Conservation (phyloP, 2,113 vertebrate genomes). For the Arothron firmamentum region DNA sequence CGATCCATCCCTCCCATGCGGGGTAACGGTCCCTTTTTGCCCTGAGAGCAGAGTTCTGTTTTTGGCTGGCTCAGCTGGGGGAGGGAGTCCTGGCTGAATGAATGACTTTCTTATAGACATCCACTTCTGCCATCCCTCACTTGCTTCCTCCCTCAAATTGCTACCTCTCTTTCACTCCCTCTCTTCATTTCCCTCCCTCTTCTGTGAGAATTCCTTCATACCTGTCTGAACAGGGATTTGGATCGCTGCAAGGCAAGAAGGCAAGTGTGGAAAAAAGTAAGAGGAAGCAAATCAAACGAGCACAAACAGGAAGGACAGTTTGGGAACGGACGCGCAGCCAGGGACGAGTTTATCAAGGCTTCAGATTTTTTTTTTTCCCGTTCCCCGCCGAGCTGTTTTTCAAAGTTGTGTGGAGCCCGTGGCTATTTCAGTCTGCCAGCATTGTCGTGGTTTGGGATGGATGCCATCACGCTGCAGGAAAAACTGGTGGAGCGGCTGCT, state of each 20-base stretch:
- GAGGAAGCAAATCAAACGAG: conserved; percentile 23
- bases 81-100: conserved; percentile 61
- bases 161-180: conserved; percentile 57
- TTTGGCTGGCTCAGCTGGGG: conserved; percentile 51
- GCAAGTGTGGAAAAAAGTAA: conserved; percentile 36
- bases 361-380: conserved; percentile 9
- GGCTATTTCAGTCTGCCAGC: conserved; percentile 57
- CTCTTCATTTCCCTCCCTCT: conserved; percentile 35
- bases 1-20: neutral
- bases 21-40: neutral
- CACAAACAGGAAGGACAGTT: conserved; percentile 22
- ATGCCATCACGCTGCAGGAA: conserved; percentile 92
- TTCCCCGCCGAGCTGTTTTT: conserved; percentile 27
- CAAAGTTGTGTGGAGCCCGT: conserved; percentile 30
- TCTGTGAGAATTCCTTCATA: conserved; percentile 62
- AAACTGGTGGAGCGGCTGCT: conserved; percentile 92
- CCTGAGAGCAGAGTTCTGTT: conserved; percentile 51
- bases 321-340: neutral
- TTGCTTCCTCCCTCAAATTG: conserved; percentile 71
- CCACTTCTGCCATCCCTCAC: conserved; percentile 58
- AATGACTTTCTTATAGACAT: conserved; percentile 73
- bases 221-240: conserved; percentile 72
- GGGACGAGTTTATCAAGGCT: neutral
- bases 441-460: conserved; percentile 77
- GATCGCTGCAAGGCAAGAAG: conserved; percentile 44